Percentiles rank a stretch among this genome's conserved stretches.
phyloP scores from a whole-genome alignment of 2,113 vertebrate genomes.

The Heterotis niloticus region DNA sequence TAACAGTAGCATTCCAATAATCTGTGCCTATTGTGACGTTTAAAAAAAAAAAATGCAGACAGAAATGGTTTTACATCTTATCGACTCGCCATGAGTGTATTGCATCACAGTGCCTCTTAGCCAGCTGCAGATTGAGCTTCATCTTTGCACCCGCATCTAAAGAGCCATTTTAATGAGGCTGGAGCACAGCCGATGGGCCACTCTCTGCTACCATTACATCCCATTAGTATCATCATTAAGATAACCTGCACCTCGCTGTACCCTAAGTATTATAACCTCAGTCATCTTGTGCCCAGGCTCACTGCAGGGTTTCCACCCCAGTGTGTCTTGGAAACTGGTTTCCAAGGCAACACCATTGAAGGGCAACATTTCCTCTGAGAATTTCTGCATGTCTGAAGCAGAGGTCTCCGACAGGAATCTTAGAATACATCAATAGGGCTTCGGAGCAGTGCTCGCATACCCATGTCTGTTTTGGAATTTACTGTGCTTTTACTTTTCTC shows the following conservation, averaged over 20 bases:
- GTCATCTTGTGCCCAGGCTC: slow-evolving; percentile 40
- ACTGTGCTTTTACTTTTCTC: slow-evolving; percentile 49
- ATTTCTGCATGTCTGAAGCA: slow-evolving; percentile 48
- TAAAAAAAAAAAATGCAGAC: too few species aligned
- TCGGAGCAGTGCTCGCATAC: slow-evolving; percentile 44
- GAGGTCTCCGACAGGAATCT: slow-evolving; percentile 48
- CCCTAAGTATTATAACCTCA: slow-evolving; percentile 37
- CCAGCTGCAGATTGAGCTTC: slow-evolving; percentile 1
- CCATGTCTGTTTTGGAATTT: slow-evolving; percentile 44
- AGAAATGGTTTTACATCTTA: too few species aligned
- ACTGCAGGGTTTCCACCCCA: slow-evolving; percentile 43
- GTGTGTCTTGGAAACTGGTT: slow-evolving; percentile 62
- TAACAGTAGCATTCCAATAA: too few species aligned
- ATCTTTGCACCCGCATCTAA: slow-evolving; percentile 30
- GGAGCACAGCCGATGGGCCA: slow-evolving; percentile 39
- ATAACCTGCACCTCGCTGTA: slow-evolving; percentile 48
- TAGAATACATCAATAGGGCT: slow-evolving; percentile 43
- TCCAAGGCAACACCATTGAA: slow-evolving; percentile 63
- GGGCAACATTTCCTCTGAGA: slow-evolving; percentile 54
- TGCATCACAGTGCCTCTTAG: slow-evolving; percentile 3
- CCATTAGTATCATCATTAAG: slow-evolving; percentile 74
- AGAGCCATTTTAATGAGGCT: slow-evolving; percentile 61
- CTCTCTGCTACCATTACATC: slow-evolving; percentile 60
- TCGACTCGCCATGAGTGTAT: slow-evolving; percentile 13
- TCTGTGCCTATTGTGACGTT: too few species aligned